Evolutionary conservation across 2,113 vertebrate genomes (phyloP).

Genomic region (Onychostruthus taczanowskii): DNA sequence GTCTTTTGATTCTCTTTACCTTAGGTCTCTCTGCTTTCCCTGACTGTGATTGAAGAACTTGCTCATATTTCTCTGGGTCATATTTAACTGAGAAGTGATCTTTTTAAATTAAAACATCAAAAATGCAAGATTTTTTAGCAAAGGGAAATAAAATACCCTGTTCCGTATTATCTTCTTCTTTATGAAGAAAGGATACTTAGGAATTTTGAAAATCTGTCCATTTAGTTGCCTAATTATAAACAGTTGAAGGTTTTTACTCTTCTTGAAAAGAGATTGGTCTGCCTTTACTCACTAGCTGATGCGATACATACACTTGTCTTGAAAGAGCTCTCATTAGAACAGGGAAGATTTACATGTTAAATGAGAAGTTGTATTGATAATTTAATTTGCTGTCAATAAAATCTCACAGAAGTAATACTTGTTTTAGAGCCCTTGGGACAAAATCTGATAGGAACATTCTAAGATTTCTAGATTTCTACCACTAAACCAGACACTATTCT

Average conservation of each 20-base stretch:
- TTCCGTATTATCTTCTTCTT: neutral
- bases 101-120: neutral
- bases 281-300: neutral
- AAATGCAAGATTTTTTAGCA: neutral
- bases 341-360: neutral
- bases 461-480: neutral
- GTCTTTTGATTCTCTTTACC: neutral
- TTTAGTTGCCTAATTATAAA: neutral
- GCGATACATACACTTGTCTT: neutral
- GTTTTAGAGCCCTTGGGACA: neutral
- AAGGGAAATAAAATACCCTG: neutral
- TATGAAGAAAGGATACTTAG: neutral
- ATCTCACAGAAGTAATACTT: neutral
- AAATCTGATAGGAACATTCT: neutral
- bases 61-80: neutral
- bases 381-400: neutral
- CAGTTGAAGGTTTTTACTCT: neutral
- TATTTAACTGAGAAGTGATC: neutral
- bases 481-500: neutral
- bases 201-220: neutral
- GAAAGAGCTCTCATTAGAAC: neutral
- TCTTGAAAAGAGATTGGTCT: neutral
- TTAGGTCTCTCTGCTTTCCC: neutral
- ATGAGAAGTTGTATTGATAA: neutral
- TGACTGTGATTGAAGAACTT: neutral